Evolutionary conservation across 2,113 vertebrate genomes (phyloP).

Genomic region (Mustela lutreola): DNA sequence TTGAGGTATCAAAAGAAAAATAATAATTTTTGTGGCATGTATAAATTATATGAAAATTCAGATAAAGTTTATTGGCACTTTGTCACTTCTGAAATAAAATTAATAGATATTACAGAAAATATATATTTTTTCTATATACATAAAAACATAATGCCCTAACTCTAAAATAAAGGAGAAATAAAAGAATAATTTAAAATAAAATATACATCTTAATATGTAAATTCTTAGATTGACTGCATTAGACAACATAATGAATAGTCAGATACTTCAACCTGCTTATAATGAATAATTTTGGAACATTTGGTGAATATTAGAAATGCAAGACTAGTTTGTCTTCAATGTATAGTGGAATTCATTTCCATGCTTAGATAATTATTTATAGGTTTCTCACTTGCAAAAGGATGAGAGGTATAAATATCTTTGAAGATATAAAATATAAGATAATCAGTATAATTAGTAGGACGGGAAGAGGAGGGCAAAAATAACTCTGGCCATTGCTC

Average conservation of each 20-base stretch:
- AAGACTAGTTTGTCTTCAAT: not conserved
- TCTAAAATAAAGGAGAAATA: not conserved
- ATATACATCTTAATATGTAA: not conserved
- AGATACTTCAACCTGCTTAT: not conserved
- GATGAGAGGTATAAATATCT: not conserved
- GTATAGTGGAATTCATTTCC: conserved; percentile 1
- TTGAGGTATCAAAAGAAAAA: not conserved
- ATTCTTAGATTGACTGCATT: not conserved
- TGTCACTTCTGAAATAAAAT: not conserved
- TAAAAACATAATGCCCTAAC: not conserved
- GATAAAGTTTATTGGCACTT: not conserved
- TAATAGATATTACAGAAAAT: not conserved
- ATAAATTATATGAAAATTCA: not conserved
- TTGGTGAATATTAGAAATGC: not conserved
- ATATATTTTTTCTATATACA: not conserved
- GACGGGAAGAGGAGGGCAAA: not conserved
- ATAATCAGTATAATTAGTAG: not conserved
- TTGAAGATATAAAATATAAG: not conserved
- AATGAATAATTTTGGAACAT: not conserved
- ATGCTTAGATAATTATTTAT: not conserved
- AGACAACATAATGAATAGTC: not conserved
- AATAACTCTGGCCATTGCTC: not conserved
- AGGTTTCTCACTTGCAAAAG: not conserved
- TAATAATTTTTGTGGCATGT: not conserved
- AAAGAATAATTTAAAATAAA: not conserved